Evolutionary conservation across 2,113 vertebrate species (phyloP).

Genomic region (Apodemus sylvaticus): DNA sequence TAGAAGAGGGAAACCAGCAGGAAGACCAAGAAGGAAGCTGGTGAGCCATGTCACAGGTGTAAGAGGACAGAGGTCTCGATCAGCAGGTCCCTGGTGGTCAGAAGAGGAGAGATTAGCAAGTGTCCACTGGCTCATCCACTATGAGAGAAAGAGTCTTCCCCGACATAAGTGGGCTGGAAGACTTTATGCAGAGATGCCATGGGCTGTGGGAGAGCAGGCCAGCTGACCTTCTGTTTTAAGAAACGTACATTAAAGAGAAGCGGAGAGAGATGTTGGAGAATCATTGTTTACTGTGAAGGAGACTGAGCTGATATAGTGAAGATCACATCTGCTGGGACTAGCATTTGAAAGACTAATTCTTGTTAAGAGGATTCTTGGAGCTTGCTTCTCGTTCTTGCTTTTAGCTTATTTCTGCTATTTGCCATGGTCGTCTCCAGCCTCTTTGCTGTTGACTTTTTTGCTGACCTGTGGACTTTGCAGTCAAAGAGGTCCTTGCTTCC

Average conservation of each 20-base stretch:
- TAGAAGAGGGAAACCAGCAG: neutral
- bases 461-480: neutral
- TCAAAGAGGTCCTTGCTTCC: neutral
- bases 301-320: neutral
- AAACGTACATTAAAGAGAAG: neutral
- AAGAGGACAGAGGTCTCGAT: neutral
- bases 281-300: neutral
- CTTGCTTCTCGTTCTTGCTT: neutral
- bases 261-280: neutral
- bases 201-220: neutral
- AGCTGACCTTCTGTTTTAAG: neutral
- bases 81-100: neutral
- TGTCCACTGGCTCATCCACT: neutral
- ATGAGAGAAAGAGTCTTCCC: neutral
- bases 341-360: neutral
- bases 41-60: neutral
- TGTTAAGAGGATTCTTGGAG: neutral
- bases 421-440: neutral
- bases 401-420: neutral
- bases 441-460: neutral
- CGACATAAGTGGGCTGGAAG: neutral
- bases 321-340: neutral
- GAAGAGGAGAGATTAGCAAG: neutral
- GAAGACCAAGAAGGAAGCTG: neutral
- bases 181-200: neutral